Conservation (phyloP, 2,888 invertebrate species). For the Chouioia cunea region DNA sequence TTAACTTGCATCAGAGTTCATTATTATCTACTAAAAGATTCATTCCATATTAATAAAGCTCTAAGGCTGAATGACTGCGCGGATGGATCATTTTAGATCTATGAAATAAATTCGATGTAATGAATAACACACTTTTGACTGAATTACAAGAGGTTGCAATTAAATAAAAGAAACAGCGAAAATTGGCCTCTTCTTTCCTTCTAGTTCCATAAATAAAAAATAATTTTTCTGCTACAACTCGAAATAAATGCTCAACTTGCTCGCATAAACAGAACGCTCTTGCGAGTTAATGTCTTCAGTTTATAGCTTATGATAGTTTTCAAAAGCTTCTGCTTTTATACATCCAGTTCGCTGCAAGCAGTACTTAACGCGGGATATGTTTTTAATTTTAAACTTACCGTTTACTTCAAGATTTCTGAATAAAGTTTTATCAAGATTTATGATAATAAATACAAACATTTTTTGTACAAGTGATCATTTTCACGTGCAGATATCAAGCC, state of each 20-base stretch:
- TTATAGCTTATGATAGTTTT: slow-evolving; percentile 53
- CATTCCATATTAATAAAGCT: too few species aligned
- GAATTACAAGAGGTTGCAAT: too few species aligned
- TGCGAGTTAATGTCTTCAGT: slow-evolving; percentile 42
- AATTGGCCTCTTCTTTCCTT: slow-evolving; percentile 44
- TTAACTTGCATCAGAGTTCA: too few species aligned
- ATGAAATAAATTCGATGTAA: slow-evolving; percentile 11
- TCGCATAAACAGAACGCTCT: slow-evolving; percentile 38
- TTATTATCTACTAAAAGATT: too few species aligned
- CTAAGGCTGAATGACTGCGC: too few species aligned
- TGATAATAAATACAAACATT: too few species aligned
- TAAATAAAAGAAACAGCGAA: slow-evolving; percentile 21
- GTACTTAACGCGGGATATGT: slow-evolving; percentile 50
- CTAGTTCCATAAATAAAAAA: slow-evolving; percentile 53
- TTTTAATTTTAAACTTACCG: slow-evolving; percentile 55
- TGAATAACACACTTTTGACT: not conserved
- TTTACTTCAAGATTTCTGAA: slow-evolving; percentile 40
- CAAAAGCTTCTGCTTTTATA: slow-evolving; percentile 43
- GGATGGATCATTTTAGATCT: not conserved
- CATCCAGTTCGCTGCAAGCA: slow-evolving; percentile 7
- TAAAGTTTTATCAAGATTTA: slow-evolving; percentile 38
- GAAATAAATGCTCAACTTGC: slow-evolving; percentile 42
- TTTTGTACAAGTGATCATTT: too few species aligned
- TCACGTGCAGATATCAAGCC: too few species aligned
- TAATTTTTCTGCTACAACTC: slow-evolving; percentile 44